Percentiles rank a stretch among this genome's conserved stretches.
These are phyloP conservation scores for Stegophylla sp. DNA, from an alignment of 2,888 invertebrate species.

Conservation along the genomic window DNA sequence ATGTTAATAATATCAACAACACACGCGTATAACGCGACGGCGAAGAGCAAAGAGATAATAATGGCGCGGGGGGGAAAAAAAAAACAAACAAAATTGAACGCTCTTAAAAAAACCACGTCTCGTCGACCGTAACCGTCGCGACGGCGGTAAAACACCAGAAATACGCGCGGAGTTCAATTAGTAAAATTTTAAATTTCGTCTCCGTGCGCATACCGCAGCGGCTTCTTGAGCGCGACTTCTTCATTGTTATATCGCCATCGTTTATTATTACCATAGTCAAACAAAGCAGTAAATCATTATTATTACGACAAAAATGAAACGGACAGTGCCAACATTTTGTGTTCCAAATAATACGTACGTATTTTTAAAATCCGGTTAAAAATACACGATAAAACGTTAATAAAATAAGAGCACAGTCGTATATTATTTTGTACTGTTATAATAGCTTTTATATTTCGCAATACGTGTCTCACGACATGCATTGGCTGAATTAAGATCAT, in stretches of 20 bases:
- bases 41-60: too few species aligned
- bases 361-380: constrained; percentile 35
- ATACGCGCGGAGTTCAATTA: constrained; percentile 36
- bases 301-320: constrained; percentile 20
- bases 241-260: constrained; percentile 46
- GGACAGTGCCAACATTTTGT: constrained; percentile 27
- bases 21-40: too few species aligned
- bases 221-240: too few species aligned
- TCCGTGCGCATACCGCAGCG: neutral
- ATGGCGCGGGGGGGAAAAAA: neutral
- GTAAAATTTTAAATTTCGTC: constrained; percentile 4
- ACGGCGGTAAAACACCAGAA: neutral
- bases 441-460: neutral
- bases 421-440: neutral
- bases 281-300: constrained; percentile 39
- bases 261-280: constrained; percentile 26
- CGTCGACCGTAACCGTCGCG: constrained; percentile 21
- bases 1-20: too few species aligned
- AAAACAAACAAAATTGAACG: constrained; percentile 16
- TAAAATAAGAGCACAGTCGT: neutral
- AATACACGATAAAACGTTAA: constrained; percentile 26
- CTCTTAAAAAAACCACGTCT: neutral
- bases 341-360: constrained; percentile 21
- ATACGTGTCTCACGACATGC: too few species aligned
- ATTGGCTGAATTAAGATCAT: too few species aligned